Evolutionary conservation across 2,797 vertebrate genomes (phyloP), one percentile per base, ranked within the genome.

Genomic region (Microctenopoma lineatum): DNA sequence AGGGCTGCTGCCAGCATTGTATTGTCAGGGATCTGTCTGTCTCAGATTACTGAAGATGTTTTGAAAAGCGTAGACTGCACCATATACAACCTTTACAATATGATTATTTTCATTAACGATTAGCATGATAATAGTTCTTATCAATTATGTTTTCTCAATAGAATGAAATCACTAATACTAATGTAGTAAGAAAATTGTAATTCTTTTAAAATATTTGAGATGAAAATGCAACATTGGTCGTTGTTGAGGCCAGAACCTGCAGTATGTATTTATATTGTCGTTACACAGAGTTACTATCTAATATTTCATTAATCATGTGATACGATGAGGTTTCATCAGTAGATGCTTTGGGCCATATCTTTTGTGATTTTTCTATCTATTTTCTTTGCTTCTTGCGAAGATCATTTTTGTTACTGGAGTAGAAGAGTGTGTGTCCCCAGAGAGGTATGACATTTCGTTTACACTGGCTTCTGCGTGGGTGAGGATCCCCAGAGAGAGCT

Each of bases 371-470:
- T 46, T 46, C 61, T 44, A 16, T 4, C 4, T 34, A 1, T 12
- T 72, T 44, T 21, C 45, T 77, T 63, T 57, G 42, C 70, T 79
- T 74, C 34, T 46, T 13, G 0, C 34, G 32, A 39, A 51, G 48
- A 59, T 67, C 32, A 9, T 69, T 68, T 59, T 41, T 38, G 27
- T 47, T 34, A 12, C 27, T 47, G 47, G 25, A 8, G 53, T 62
- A 52, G 42, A 50, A 44, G 55, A 64, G 54, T 45, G 66, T 55
- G 66, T 70, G 34, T 76, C 72, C 70, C 80, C 26, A 7, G 72
- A 77, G 77, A 77, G 36, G 76, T 72, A 81, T 88, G 77, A 58
- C 52, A 29, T 91, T 87, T 87, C 85, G 79, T 84, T 66, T 56
- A 70, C 73, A 32, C 71, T 7, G 51, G 74, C 70, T 58, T 70